These are phyloP conservation scores for Hetaerina americana DNA, from an alignment of 1,140 invertebrate genomes.

Conservation along the genomic window DNA sequence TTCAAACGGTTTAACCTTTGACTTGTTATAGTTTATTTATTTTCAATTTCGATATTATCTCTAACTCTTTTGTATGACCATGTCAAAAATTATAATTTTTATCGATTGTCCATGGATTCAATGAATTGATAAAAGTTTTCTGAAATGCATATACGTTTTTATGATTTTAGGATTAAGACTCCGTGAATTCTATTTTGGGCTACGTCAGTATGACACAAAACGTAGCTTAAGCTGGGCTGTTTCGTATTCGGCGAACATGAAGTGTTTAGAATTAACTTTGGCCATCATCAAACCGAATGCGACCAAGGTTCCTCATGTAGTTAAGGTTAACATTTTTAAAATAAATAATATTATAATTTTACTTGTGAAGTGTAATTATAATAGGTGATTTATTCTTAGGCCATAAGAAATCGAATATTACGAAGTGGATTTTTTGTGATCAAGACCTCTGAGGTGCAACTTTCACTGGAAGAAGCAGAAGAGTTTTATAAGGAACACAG, in stretches of 20 bases:
- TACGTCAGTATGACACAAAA: not conserved
- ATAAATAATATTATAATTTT: slow-evolving; percentile 6
- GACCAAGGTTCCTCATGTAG: slow-evolving; percentile 48
- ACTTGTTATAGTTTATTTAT: too few relatives aligned
- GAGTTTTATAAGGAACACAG: slow-evolving; percentile 74
- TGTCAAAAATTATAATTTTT: too few relatives aligned
- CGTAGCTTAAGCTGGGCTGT: not conserved
- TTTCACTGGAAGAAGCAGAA: slow-evolving; percentile 49
- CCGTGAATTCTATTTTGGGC: not conserved
- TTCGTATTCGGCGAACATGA: not conserved
- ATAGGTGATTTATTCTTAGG: slow-evolving; percentile 27
- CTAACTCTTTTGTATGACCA: too few relatives aligned
- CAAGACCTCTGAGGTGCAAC: slow-evolving; percentile 44
- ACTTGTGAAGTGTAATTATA: too few relatives aligned
- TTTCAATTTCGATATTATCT: too few relatives aligned
- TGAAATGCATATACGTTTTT: too few relatives aligned
- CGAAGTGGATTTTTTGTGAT: slow-evolving; percentile 63
- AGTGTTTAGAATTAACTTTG: slow-evolving; percentile 41
- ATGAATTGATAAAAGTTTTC: too few relatives aligned
- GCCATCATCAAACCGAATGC: slow-evolving; percentile 64
- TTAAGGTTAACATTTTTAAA: slow-evolving; percentile 30
- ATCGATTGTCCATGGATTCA: too few relatives aligned
- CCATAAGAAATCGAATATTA: slow-evolving; percentile 51
- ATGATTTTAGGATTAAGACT: too few relatives aligned
- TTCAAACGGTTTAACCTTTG: too few relatives aligned